Conservation (phyloP, 1,140 invertebrate genomes). For the Elysia chlorotica region DNA sequence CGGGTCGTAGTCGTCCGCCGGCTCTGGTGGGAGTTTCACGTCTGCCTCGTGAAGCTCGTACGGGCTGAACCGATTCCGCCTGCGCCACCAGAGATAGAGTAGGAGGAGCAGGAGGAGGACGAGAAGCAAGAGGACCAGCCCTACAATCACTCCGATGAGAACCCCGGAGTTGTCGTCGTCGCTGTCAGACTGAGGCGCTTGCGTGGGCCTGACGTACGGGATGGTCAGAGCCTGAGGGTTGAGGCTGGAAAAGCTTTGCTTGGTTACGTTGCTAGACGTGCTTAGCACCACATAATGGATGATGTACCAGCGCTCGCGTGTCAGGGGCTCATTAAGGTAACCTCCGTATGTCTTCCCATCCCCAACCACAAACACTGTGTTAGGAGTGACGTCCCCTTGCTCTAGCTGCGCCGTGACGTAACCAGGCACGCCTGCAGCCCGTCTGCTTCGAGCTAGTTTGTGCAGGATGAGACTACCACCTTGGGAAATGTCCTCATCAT, state of each 20-base stretch:
- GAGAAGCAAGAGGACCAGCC: conserved; percentile 35
- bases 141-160: conserved; percentile 35
- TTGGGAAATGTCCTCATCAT: too few relatives aligned
- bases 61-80: conserved; percentile 23
- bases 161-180: conserved; percentile 27
- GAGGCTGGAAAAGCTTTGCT: conserved; percentile 36
- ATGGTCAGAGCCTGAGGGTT: conserved; percentile 24
- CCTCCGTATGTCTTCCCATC: conserved; percentile 37
- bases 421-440: conserved; percentile 25
- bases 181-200: conserved; percentile 5
- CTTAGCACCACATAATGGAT: conserved; percentile 49
- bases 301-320: conserved; percentile 32
- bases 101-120: conserved; percentile 35
- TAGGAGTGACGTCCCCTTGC: conserved; percentile 26
- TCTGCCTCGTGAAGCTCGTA: conserved; percentile 32
- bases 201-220: conserved; percentile 9
- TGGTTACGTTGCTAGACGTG: conserved; percentile 37
- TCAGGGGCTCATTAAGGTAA: conserved; percentile 39
- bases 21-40: neutral
- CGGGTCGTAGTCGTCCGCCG: conserved; percentile 24
- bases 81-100: conserved; percentile 32
- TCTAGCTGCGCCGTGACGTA: conserved; percentile 32
- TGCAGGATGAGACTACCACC: too few relatives aligned
- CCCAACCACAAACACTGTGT: conserved; percentile 37
- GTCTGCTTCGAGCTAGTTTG: neutral